Evolutionary conservation across 2,797 vertebrate species (phyloP), one percentile per base, ranked within the genome.

Genomic region (Sus cebifrons): DNA sequence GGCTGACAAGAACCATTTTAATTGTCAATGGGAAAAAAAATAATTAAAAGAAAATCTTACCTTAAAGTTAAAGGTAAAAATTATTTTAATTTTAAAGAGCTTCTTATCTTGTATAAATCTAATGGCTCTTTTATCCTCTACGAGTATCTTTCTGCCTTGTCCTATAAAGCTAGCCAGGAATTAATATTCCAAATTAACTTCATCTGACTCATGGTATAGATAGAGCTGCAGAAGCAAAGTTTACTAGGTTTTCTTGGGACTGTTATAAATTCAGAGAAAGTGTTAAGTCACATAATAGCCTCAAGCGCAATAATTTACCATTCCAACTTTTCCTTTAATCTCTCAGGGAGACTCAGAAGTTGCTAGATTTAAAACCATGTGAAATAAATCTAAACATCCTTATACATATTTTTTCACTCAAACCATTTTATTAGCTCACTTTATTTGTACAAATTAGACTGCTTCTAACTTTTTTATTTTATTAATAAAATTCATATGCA

Each of bases 71-170:
- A 29, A 91, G 4, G 44, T 58, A 54, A 21, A 86, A 89, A 54
- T 78, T 2, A 91, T 49, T 88, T 86, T 32, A 73, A 21, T 71
- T 89, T 86, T 81, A 64, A 96, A 87, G 58, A 79, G 13, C 16
- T 82, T 70, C 17, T 81, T 56, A 67, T 21, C 32, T 81, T 92
- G 12, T 32, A 23, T 54, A 96, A 82, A 64, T 60, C n/a, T 74
- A 95, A 18, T 18, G 13, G 1, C 10, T 62, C 74, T 88, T 71
- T 60, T 67, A 96, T 0, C 67, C 7, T 93, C 23, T 84, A 2
- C 17, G 4, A 91, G 18, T 65, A 36, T 82, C 27, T 88, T 68
- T 81, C 18, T 2, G 65, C 2, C 32, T 58, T 21, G 36, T 84
- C 10, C 36, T 60, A 36, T 36, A 64, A 91, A 74, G 23, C 18